Evolutionary conservation across 2,113 vertebrate species (phyloP).

Genomic region (Gavia stellata): DNA sequence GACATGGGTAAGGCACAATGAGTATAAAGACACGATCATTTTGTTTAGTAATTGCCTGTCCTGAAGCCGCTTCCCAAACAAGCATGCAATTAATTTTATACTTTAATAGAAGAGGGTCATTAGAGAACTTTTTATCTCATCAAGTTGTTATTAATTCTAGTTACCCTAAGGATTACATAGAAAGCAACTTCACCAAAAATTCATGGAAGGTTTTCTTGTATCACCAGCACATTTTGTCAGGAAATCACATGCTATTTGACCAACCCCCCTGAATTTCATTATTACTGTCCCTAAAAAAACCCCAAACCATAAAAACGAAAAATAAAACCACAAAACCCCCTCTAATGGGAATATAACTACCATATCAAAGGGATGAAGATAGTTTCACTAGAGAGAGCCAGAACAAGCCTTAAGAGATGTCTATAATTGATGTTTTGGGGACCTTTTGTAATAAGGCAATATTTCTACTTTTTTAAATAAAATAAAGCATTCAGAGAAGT

Average conservation of each 20-base stretch:
- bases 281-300: not conserved
- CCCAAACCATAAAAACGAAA: not conserved
- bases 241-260: not conserved
- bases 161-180: not conserved
- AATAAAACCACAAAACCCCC: rapidly evolving
- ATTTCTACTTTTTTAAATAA: not conserved
- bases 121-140: not conserved
- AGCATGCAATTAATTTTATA: not conserved
- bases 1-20: not conserved
- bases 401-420: not conserved
- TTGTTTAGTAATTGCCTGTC: not conserved
- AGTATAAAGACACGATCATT: not conserved
- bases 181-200: too few species aligned
- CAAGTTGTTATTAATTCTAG: not conserved
- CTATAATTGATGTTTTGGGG: not conserved
- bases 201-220: too few species aligned
- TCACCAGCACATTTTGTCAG: not conserved
- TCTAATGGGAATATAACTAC: not conserved
- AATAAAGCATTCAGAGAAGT: not conserved
- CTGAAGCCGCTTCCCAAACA: not conserved
- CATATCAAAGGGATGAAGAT: not conserved
- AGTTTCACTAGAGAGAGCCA: not conserved
- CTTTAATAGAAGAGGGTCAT: not conserved
- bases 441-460: not conserved
- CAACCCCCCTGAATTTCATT: not conserved